Evolutionary conservation across 1,140 invertebrate species (phyloP), one percentile per base, ranked within the genome.

Genomic region (Anastrepha ludens): DNA sequence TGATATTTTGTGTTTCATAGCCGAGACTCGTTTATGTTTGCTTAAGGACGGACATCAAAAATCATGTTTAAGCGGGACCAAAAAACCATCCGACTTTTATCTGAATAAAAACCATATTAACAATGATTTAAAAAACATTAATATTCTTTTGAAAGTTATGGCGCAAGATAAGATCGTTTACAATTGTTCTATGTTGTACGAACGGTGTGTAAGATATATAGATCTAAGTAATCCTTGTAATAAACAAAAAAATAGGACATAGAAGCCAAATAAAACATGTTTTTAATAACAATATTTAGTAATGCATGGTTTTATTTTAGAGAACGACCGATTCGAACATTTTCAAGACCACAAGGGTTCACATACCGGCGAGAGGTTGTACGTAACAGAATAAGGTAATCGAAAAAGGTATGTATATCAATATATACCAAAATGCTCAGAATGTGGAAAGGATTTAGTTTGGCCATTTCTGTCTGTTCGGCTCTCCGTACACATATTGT

Each of bases 1-100:
- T 86, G 91, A 95, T 65, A 95, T 98, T 90, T 90, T 98, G 74
- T 93, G 94, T 86, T 95, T 94, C 89, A 96, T 97, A 90, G 94
- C 94, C 39, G 87, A 93, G 60, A 94, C 93, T 90, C 93, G 96
- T 89, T 90, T 96, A 44, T 50, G n/a, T 55, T 9, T 58, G 15
- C 39, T 62, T 60, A 41, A 65, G 17, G 20, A 17, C 11, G 20
- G n/a, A 0, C 86, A 15, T 17, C 8, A 60, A 67, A 59, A 59
- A 20, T 55, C 64, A 17, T 55, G 29, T 29, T 29, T 29, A 29
- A 29, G 29, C 29, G 29, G 29, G 29, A 29, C 29, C 59, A 60
- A 65, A 89, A 78, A 86, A 88, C 59, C 89, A 90, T 90, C 89
- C 91, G 88, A 92, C 50, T 92, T 89, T 88, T 89, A 55, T 87